A percentile compares a stretch with the other conserved stretches of the same genome.
Conservation (phyloP, 2,113 vertebrate genomes). For the Tragulus kanchil region DNA sequence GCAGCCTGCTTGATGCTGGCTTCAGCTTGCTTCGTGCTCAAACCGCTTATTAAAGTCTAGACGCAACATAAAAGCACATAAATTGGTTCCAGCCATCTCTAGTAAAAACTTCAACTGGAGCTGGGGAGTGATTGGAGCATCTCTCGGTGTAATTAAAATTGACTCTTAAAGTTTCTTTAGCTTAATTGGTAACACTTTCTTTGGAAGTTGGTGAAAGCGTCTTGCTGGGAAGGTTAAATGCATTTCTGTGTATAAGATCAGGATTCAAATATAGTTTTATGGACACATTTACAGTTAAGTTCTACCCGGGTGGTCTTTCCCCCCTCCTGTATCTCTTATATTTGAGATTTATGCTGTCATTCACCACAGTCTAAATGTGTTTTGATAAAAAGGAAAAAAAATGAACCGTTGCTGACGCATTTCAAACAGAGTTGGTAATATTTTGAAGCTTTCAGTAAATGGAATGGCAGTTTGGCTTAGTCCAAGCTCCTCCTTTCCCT, state of each 20-base stretch:
- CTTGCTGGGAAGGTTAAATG: conserved; percentile 90
- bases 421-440: conserved; percentile 86
- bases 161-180: conserved; percentile 91
- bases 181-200: conserved; percentile 92
- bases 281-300: conserved; percentile 89
- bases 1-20: conserved; percentile 90
- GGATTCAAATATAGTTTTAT: conserved; percentile 90
- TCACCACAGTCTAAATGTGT: conserved; percentile 91
- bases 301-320: conserved; percentile 91
- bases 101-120: conserved; percentile 90
- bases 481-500: conserved; percentile 74
- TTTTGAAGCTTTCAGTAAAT: conserved; percentile 88
- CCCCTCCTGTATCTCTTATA: conserved; percentile 87
- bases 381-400: conserved; percentile 90
- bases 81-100: conserved; percentile 94
- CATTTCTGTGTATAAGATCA: conserved; percentile 90
- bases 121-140: conserved; percentile 90
- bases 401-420: conserved; percentile 88
- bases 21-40: conserved; percentile 89
- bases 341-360: conserved; percentile 92
- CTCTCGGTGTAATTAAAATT: conserved; percentile 90
- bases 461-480: conserved; percentile 83
- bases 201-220: conserved; percentile 87
- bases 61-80: conserved; percentile 97
- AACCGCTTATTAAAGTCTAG: conserved; percentile 99